Percentiles rank a stretch among this genome's conserved stretches.
Conservation (phyloP, 2,888 invertebrate species). For the Drosophila robusta region DNA sequence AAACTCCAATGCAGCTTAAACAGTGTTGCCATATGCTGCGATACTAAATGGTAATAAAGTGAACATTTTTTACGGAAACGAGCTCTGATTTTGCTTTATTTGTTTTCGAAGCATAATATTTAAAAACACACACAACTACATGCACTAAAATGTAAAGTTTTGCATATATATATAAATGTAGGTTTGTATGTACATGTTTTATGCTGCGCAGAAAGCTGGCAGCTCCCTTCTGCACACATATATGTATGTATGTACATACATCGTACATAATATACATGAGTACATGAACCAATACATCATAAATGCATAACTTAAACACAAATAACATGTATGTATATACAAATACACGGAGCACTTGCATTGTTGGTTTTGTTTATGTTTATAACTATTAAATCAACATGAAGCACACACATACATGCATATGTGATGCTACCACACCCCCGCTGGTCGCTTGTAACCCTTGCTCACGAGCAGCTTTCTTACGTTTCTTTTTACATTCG, state of each 20-base stretch:
- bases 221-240: constrained; percentile 25
- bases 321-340: background rate
- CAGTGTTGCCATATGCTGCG: constrained; percentile 48
- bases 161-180: constrained; percentile 1
- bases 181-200: constrained; percentile 17
- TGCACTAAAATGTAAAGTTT: background rate
- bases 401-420: constrained; percentile 30
- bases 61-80: constrained; percentile 16
- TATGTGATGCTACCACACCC: constrained; percentile 51
- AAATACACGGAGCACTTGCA: background rate
- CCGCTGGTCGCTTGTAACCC: constrained; percentile 38
- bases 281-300: constrained; percentile 13
- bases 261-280: constrained; percentile 1
- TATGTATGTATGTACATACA: background rate
- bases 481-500: constrained; percentile 20
- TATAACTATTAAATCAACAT: constrained; percentile 25
- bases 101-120: background rate
- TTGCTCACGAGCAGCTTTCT: constrained; percentile 26
- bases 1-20: constrained; percentile 51
- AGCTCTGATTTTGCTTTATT: constrained; percentile 1
- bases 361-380: constrained; percentile 47
- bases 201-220: constrained; percentile 44
- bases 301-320: background rate
- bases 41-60: constrained; percentile 27
- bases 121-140: background rate